Conservation (phyloP, 2,113 vertebrate genomes). For the Indri indri region DNA sequence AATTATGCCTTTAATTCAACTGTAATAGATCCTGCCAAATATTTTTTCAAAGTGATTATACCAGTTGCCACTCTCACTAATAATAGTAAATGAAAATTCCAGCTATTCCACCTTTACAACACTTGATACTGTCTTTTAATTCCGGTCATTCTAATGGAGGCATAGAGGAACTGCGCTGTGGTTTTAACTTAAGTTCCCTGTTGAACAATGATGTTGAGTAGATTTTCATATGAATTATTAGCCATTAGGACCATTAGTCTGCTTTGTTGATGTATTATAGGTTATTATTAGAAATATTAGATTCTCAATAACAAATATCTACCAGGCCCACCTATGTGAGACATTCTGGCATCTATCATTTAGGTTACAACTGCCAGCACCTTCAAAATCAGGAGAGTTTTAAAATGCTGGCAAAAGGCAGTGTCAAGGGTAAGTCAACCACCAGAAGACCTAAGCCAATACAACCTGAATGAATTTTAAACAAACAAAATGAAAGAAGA, state of each 20-base stretch:
- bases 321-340: background rate
- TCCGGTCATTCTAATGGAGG: background rate
- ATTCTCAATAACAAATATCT: background rate
- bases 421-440: background rate
- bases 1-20: background rate
- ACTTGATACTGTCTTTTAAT: background rate
- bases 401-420: background rate
- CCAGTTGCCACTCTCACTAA: background rate
- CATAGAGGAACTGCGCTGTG: background rate
- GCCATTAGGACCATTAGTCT: background rate
- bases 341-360: background rate
- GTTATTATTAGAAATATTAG: background rate
- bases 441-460: background rate
- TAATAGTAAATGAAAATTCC: no score
- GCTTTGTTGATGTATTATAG: conserved; percentile 13
- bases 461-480: background rate
- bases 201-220: background rate
- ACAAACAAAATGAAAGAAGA: background rate
- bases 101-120: no score
- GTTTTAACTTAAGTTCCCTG: background rate
- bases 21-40: background rate
- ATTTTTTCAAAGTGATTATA: background rate
- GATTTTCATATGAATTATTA: background rate
- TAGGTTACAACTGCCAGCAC: background rate
- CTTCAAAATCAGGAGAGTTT: background rate